Evolutionary conservation across 2,888 invertebrate genomes (phyloP).

Genomic region (Fissipunctia ypsillon): DNA sequence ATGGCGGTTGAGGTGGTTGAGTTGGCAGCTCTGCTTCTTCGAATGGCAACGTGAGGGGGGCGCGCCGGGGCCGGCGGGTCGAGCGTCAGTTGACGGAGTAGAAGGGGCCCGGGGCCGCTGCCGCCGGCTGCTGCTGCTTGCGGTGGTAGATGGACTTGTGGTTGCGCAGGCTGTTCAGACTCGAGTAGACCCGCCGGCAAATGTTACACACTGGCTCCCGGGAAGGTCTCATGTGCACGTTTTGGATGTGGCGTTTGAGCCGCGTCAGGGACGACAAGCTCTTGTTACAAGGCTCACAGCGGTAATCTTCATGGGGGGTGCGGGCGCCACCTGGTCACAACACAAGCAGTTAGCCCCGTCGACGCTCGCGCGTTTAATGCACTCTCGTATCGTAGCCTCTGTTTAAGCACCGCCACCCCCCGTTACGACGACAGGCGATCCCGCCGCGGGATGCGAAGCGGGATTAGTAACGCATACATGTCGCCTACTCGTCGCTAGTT

Average conservation of each 20-base stretch:
- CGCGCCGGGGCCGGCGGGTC: slow-evolving; percentile 67
- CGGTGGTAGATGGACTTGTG: slow-evolving; percentile 98
- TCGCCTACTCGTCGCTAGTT: slow-evolving; percentile 80
- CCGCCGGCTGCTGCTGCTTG: slow-evolving; percentile 93
- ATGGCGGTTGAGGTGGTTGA: slow-evolving; percentile 89
- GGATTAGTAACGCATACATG: slow-evolving; percentile 83
- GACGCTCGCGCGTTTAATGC: slow-evolving; percentile 90
- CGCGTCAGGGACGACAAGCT: slow-evolving; percentile 96
- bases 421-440: slow-evolving; percentile 83
- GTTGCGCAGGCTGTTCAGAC: slow-evolving; percentile 96
- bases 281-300: slow-evolving; percentile 98
- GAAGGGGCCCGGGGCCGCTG: slow-evolving; percentile 81
- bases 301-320: slow-evolving; percentile 96
- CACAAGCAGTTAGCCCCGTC: slow-evolving; percentile 90
- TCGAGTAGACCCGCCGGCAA: slow-evolving; percentile 97
- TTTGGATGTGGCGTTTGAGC: slow-evolving; percentile 97
- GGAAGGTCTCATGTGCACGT: slow-evolving; percentile 97
- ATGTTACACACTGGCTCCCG: slow-evolving; percentile 97
- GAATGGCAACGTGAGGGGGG: slow-evolving; percentile 80
- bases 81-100: slow-evolving; percentile 88
- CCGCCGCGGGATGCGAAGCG: slow-evolving; percentile 85
- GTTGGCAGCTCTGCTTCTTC: slow-evolving; percentile 87
- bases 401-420: slow-evolving; percentile 90
- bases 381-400: slow-evolving; percentile 89
- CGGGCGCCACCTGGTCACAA: slow-evolving; percentile 93